Evolutionary conservation across 2,888 invertebrate species (phyloP).

Genomic region (Caenorhabditis panamensis): DNA sequence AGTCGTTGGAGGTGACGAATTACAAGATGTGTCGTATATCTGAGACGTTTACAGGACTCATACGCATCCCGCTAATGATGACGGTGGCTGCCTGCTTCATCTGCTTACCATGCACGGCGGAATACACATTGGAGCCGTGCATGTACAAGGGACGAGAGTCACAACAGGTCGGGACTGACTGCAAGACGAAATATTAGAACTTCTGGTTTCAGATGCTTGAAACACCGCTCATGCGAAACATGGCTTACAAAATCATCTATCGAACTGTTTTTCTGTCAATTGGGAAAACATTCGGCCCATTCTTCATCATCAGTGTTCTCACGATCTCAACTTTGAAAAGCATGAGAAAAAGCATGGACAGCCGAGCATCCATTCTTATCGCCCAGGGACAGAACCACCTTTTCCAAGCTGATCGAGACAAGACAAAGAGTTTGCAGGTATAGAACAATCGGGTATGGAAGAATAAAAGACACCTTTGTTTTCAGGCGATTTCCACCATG

Average conservation of each 20-base stretch:
- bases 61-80: constrained; percentile 70
- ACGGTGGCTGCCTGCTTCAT: constrained; percentile 69
- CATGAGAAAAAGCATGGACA: constrained; percentile 74
- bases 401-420: constrained; percentile 72
- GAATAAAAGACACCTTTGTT: constrained; percentile 4
- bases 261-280: constrained; percentile 68
- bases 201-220: constrained; percentile 54
- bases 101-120: constrained; percentile 72
- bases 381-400: constrained; percentile 73
- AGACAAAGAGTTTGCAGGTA: constrained; percentile 73
- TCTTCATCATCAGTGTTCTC: constrained; percentile 69
- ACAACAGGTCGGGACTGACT: constrained; percentile 34
- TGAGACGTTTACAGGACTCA: constrained; percentile 61
- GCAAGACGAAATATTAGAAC: not conserved
- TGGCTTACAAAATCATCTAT: constrained; percentile 67
- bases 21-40: constrained; percentile 5
- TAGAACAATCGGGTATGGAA: not conserved
- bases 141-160: constrained; percentile 40
- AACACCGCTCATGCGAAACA: constrained; percentile 58
- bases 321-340: constrained; percentile 67
- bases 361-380: constrained; percentile 71
- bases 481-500: constrained; percentile 72
- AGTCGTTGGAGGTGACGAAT: constrained; percentile 58
- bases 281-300: constrained; percentile 73
- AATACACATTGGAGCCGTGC: constrained; percentile 67